A percentile compares a stretch with the other conserved stretches of the same genome.
Evolutionary conservation across 2,113 vertebrate species (phyloP).

Genomic region (Butorides virescens): DNA sequence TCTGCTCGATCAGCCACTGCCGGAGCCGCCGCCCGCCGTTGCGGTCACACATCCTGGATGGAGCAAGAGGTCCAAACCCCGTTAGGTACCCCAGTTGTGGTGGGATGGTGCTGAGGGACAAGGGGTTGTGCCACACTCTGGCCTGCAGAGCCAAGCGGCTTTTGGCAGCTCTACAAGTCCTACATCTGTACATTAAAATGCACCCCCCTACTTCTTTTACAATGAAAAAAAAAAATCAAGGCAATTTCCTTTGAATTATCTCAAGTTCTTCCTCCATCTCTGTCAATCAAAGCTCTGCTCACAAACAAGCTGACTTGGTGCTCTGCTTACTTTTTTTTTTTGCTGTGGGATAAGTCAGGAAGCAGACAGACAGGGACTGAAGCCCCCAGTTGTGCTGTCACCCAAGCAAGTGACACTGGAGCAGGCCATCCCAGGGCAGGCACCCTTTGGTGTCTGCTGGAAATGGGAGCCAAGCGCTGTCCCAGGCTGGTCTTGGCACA

Average conservation of each 20-base stretch:
- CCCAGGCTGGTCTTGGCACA: background rate
- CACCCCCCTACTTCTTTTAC: background rate
- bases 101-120: no score
- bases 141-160: background rate
- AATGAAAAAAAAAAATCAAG: background rate
- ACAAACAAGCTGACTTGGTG: background rate
- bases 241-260: background rate
- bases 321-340: background rate
- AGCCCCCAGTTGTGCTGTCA: background rate
- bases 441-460: rapidly evolving
- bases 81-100: background rate
- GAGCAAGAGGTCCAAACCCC: background rate
- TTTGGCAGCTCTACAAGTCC: background rate
- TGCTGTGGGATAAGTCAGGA: background rate
- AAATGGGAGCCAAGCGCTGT: background rate
- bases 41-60: constrained; percentile 79
- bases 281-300: background rate
- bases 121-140: rapidly evolving
- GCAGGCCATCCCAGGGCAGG: rapidly evolving
- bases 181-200: rapidly evolving
- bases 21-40: constrained; percentile 88
- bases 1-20: constrained; percentile 97
- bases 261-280: background rate
- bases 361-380: background rate
- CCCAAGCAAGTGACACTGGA: background rate